Conservation (phyloP, 2,797 vertebrate species). For the Pelodytes ibericus region DNA sequence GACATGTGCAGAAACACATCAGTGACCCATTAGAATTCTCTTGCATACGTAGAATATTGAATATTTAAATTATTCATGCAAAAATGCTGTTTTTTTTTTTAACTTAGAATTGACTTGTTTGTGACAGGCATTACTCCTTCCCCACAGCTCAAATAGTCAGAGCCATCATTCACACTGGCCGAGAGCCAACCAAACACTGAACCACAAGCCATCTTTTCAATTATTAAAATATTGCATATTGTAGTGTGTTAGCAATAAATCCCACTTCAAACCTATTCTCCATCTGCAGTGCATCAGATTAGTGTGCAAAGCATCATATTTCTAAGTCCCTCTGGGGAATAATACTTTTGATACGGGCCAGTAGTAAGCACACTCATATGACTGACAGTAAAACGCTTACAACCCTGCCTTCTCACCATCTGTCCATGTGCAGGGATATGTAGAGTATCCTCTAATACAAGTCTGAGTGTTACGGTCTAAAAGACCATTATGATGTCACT, state of each 20-base stretch:
- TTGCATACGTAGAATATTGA: not conserved
- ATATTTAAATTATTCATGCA: conserved; percentile 8
- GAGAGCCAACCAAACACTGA: not conserved
- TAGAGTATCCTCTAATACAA: too few relatives aligned
- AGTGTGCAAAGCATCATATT: too few relatives aligned
- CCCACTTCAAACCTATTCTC: not conserved
- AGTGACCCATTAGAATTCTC: not conserved
- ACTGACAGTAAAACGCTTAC: too few relatives aligned
- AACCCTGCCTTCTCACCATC: too few relatives aligned
- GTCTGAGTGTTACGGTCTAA: too few relatives aligned
- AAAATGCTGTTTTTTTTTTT: not conserved
- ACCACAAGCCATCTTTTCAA: not conserved
- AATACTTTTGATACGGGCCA: too few relatives aligned
- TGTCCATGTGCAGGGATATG: too few relatives aligned
- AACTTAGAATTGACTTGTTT: not conserved
- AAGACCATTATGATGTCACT: too few relatives aligned
- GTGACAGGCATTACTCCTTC: not conserved
- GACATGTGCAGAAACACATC: not conserved
- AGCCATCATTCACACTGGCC: not conserved
- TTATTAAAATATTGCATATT: not conserved
- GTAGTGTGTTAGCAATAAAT: not conserved
- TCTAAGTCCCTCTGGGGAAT: too few relatives aligned
- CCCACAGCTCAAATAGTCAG: not conserved
- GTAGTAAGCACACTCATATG: too few relatives aligned
- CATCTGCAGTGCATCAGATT: not conserved